Conservation (phyloP, 1,140 invertebrate genomes). For the Drosophila rufa region DNA sequence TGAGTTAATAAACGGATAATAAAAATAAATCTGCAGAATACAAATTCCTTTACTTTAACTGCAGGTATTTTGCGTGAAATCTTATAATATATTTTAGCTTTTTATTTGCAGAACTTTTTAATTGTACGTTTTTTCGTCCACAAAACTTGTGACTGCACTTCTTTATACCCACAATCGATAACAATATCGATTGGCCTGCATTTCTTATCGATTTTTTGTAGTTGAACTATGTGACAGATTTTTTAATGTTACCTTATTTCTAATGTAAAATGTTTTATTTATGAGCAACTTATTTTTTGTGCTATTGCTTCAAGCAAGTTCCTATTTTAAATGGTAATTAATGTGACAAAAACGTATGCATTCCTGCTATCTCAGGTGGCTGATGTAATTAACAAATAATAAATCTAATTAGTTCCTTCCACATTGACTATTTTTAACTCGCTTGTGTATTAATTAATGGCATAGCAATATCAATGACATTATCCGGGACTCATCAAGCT, state of each 20-base stretch:
- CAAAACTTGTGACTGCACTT: too few relatives aligned
- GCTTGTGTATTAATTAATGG: conserved; percentile 31
- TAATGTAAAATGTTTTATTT: too few relatives aligned
- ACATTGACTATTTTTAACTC: not conserved
- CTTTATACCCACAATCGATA: too few relatives aligned
- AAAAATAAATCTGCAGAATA: not conserved
- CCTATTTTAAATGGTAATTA: not conserved
- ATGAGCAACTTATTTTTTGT: too few relatives aligned
- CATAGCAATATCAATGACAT: conserved; percentile 7
- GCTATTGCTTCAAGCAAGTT: not conserved
- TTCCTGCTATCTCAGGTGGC: not conserved
- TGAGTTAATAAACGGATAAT: conserved; percentile 6
- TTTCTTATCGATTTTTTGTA: too few relatives aligned
- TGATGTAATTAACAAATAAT: not conserved
- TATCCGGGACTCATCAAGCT: conserved; percentile 8
- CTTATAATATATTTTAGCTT: too few relatives aligned
- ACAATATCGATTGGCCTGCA: too few relatives aligned
- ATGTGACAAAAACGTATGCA: not conserved
- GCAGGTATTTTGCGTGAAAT: too few relatives aligned
- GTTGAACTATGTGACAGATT: too few relatives aligned
- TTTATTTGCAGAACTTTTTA: too few relatives aligned
- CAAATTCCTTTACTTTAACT: not conserved
- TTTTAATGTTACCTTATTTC: too few relatives aligned
- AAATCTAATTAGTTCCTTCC: not conserved
- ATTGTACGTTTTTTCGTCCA: too few relatives aligned